Evolutionary conservation across 2,113 vertebrate species (phyloP).

Genomic region (Dendrocopos noguchii): DNA sequence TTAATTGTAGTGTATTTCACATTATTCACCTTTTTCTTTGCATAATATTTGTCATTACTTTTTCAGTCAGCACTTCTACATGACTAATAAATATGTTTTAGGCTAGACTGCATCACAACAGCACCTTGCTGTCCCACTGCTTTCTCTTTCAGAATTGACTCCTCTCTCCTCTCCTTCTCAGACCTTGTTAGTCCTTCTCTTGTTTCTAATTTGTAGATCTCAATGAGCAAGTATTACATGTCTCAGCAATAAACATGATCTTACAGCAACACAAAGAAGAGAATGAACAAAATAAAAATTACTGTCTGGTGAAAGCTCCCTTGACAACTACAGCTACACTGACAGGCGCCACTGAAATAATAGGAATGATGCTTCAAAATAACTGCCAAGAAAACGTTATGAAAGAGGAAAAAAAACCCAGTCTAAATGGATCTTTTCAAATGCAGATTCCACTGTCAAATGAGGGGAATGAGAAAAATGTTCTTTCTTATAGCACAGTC

Average conservation of each 20-base stretch:
- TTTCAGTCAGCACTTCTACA: neutral
- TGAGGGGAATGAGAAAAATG: constrained; percentile 19
- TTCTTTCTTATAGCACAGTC: constrained; percentile 10
- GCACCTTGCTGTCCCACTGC: neutral
- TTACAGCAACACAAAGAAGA: constrained; percentile 40
- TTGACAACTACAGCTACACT: constrained; percentile 60
- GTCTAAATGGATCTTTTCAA: constrained; percentile 55
- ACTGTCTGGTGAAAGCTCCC: constrained; percentile 41
- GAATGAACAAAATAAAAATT: constrained; percentile 48
- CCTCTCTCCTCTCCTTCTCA: constrained; percentile 3
- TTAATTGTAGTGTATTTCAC: neutral
- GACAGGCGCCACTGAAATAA: constrained; percentile 66
- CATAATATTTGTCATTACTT: neutral
- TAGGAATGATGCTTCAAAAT: constrained; percentile 56
- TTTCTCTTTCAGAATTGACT: neutral
- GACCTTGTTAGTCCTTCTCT: neutral
- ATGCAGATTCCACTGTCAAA: constrained; percentile 50
- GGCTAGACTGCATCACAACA: neutral
- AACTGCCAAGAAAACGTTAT: constrained; percentile 58
- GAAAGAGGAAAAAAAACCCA: constrained; percentile 28
- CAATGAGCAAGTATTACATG: constrained; percentile 40
- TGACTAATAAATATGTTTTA: neutral
- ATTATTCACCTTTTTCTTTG: neutral
- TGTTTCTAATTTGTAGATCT: constrained; percentile 27
- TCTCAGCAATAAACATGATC: constrained; percentile 55